These are phyloP conservation scores for Scarus forsteni DNA, from an alignment of 2,797 vertebrate species.

Conservation along the genomic window DNA sequence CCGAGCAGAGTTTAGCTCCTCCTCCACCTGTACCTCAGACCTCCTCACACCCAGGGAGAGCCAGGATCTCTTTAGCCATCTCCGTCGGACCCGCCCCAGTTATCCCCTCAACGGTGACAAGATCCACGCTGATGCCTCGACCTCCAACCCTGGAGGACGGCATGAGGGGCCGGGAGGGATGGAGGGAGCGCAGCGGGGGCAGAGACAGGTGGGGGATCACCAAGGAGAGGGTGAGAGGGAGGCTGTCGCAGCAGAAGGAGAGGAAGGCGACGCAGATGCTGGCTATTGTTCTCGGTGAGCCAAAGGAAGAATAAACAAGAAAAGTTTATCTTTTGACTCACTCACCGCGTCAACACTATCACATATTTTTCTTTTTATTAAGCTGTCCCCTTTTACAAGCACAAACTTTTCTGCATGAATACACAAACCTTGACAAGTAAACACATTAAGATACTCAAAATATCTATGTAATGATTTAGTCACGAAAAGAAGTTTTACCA, in stretches of 20 bases:
- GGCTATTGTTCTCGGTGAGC: slow-evolving; percentile 85
- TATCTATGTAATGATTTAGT: too few relatives aligned
- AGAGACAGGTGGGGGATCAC: slow-evolving; percentile 70
- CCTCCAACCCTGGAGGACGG: slow-evolving; percentile 72
- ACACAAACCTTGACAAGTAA: too few relatives aligned
- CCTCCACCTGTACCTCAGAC: slow-evolving; percentile 45
- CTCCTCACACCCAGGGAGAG: slow-evolving; percentile 51
- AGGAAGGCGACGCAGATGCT: slow-evolving; percentile 87
- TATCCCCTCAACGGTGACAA: slow-evolving; percentile 51
- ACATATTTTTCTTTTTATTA: background rate
- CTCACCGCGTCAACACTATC: background rate
- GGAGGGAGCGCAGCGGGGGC: slow-evolving; percentile 69
- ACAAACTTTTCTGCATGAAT: background rate
- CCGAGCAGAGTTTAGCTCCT: slow-evolving; percentile 59
- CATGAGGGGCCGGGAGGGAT: slow-evolving; percentile 73
- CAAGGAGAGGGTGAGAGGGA: slow-evolving; percentile 80
- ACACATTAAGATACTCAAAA: too few relatives aligned
- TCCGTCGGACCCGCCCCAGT: slow-evolving; percentile 73
- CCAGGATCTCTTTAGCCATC: slow-evolving; percentile 77
- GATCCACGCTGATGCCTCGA: slow-evolving; percentile 69
- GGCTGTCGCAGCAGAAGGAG: slow-evolving; percentile 87
- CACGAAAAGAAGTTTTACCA: too few relatives aligned
- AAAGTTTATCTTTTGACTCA: slow-evolving; percentile 2
- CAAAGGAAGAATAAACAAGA: background rate
- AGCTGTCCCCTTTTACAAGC: background rate